Percentiles rank a stretch among this genome's conserved stretches.
phyloP scores from a whole-genome alignment of 2,797 vertebrate species.

The Rhinatrema bivittatum region DNA sequence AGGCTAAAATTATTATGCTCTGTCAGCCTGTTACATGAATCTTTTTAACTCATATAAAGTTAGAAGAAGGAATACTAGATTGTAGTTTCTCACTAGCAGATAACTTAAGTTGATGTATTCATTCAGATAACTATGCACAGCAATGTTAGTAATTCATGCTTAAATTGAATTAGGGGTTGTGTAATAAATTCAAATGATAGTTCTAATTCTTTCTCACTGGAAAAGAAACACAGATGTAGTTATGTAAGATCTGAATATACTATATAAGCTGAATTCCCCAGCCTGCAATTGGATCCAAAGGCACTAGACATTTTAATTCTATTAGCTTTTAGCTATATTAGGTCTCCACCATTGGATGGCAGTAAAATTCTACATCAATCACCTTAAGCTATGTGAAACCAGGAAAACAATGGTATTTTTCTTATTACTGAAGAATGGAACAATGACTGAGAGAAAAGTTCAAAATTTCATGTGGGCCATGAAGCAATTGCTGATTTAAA shows the following conservation, averaged over 20 bases:
- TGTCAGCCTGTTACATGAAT: slow-evolving; percentile 42
- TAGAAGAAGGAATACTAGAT: slow-evolving; percentile 61
- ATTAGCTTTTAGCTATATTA: slow-evolving; percentile 70
- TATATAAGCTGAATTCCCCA: slow-evolving; percentile 68
- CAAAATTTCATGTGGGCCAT: slow-evolving; percentile 35
- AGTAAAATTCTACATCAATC: slow-evolving; percentile 97
- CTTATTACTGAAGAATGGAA: slow-evolving; percentile 52
- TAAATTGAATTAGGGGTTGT: slow-evolving; percentile 79
- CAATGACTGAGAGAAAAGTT: slow-evolving; percentile 44
- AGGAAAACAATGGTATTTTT: slow-evolving; percentile 54
- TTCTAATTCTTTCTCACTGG: slow-evolving; percentile 67
- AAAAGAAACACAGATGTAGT: slow-evolving; percentile 62
- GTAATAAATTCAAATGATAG: slow-evolving; percentile 70
- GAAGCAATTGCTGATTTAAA: slow-evolving; percentile 36
- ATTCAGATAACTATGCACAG: slow-evolving; percentile 84
- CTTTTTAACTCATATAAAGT: slow-evolving; percentile 59
- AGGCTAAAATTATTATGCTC: too few relatives aligned
- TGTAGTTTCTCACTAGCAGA: slow-evolving; percentile 72
- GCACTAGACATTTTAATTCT: slow-evolving; percentile 59
- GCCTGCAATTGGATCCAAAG: slow-evolving; percentile 69
- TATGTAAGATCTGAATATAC: slow-evolving; percentile 60
- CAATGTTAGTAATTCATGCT: slow-evolving; percentile 92
- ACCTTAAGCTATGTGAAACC: slow-evolving; percentile 48
- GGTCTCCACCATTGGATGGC: slow-evolving; percentile 88
- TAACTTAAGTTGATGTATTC: slow-evolving; percentile 86